Base-by-base conservation (phyloP, 2,797 vertebrate genomes). In the Sebastes kiyomatsui region DNA sequence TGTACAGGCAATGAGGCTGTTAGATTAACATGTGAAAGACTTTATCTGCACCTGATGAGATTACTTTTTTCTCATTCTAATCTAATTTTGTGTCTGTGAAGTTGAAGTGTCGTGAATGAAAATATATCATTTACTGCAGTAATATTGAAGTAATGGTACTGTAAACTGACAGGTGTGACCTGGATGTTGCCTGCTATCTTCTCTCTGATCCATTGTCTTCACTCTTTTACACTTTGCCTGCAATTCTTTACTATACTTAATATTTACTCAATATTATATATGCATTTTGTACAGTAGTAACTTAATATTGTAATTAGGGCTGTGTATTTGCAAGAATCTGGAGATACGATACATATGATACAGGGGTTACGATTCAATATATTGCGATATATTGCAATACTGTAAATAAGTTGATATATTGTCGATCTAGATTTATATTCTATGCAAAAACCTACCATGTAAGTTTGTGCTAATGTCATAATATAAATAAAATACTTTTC, bases 401-500 rank as follows among this genome's bases (percentile, higher is more conserved):
- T 46, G 42, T 46, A 18, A 46, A 46, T 18, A 46, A 46, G 42
- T 7, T 46, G 42, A 46, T 46, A 46, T 46, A 46, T 46, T 46
- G 42, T 22, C 4, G 16, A 5, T 52, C 5, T 10, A 33, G 13
- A 20, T 55, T 9, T 23, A 25, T 54, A 28, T 22, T 55, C 23
- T 5, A 20, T 35, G 20, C 23, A 16, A 72, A 49, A 76, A 49
- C 5, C 10, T 14, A 7, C 3, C 5, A 4, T 4, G 9, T 10
- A 27, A 28, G 7, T 62, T 73, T 70, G 14, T 13, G 59, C 16
- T 2, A 6, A 60, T 5, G 35, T 60, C 4, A 30, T 59, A 64
- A 75, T n/a, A 22, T 16, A 56, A 23, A 23, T 73, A 6, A 71
- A 71, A 84, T 52, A 42, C 33, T 77, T n/a, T 65, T 73, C 2